phyloP scores from a whole-genome alignment of 1,140 invertebrate genomes.

The Apis laboriosa region DNA sequence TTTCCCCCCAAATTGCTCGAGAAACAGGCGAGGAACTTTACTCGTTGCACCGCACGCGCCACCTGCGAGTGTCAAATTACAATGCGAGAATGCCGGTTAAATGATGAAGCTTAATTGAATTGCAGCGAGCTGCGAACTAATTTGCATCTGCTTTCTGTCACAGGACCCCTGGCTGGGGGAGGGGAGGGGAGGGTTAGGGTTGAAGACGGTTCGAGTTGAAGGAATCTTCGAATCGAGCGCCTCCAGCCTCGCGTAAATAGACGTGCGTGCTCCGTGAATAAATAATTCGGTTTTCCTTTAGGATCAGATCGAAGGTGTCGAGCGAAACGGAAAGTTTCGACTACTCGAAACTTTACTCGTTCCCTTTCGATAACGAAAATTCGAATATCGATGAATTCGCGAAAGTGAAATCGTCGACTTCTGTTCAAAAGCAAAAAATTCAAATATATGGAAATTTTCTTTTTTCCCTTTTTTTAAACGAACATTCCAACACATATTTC shows the following conservation, averaged over 20 bases:
- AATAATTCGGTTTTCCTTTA: no score
- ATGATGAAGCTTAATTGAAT: slow-evolving; percentile 43
- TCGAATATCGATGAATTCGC: no score
- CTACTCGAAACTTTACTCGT: no score
- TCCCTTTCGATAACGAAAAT: slow-evolving; percentile 12
- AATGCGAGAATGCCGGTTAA: slow-evolving; percentile 48
- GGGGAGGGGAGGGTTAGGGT: not conserved
- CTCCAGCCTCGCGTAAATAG: not conserved
- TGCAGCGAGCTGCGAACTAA: slow-evolving; percentile 27
- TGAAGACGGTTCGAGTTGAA: not conserved
- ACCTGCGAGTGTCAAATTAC: slow-evolving; percentile 45
- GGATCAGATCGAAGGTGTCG: no score
- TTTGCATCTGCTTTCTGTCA: slow-evolving; percentile 17
- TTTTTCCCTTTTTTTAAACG: no score
- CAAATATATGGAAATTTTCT: no score
- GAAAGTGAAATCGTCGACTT: no score
- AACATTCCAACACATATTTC: no score
- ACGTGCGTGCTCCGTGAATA: not conserved
- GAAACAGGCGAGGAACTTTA: slow-evolving; percentile 40
- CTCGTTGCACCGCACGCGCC: slow-evolving; percentile 25
- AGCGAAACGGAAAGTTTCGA: slow-evolving; percentile 25
- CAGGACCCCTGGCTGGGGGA: not conserved
- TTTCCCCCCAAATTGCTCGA: slow-evolving; percentile 48
- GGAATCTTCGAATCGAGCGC: not conserved
- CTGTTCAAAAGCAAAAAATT: no score